Evolutionary conservation across 2,888 invertebrate species (phyloP), one percentile per base, ranked within the genome.

Genomic region (Sarcophaga rosellei): DNA sequence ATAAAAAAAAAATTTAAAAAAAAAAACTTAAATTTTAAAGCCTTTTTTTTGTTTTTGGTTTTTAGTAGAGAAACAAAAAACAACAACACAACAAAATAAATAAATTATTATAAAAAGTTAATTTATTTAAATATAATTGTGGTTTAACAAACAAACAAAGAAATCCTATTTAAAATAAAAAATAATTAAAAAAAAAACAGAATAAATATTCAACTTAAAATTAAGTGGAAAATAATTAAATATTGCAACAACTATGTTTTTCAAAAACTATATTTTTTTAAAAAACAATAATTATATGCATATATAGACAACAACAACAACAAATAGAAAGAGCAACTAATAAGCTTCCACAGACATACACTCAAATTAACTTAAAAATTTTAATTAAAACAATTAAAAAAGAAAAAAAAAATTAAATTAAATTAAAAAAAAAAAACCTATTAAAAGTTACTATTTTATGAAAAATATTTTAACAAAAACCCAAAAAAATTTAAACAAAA

Each of bases 321-420:
- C 81, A 79, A 75, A 86, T 86, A 86, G 72, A 81, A 77, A 82
- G 59, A 69, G 70, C 85, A 59, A 88, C 74, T 79, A 75, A 88
- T 47, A 87, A 45, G 87, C 72, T 89, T 84, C 89, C 78, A 89
- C 86, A 88, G 65, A 84, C 66, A 89, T 74, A 88, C 70, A 88
- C 86, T 88, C 70, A 88, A 74, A 72, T 88, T 75, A 75, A 81
- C 66, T 79, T 72, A 44, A 73, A 70, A 81, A 72, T 62, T 53
- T 66, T 79, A 62, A 77, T 69, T 78, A 82, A 86, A 81, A 85
- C n/a, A 35, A 84, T 86, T 80, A 65, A 44, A 61, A 80, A 57
- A 80, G 25, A 62, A 76, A 12, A 59, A 61, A 76, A 74, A 72
- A 63, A 84, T 6, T 12, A 65, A 35, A 35, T 35, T 35, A 68